Base-by-base conservation (phyloP, 2,888 invertebrate species). In the Germaria angustata region DNA sequence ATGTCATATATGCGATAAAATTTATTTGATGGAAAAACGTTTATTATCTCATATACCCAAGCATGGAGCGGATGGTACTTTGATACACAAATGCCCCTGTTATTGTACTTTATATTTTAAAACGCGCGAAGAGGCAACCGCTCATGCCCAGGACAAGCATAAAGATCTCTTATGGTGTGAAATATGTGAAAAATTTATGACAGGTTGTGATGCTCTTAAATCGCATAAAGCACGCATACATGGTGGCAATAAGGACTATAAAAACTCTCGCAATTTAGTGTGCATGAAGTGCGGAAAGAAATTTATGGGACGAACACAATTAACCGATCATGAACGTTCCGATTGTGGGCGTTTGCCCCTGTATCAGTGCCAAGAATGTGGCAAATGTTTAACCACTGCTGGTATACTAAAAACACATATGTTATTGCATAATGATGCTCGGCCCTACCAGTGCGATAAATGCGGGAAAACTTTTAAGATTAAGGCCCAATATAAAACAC, bases 361-460 rank as follows among this genome's bases (percentile, higher is more conserved):
- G 0, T 91, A 91, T 73, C 87, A 88, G 59, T 91, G 91, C 84
- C 84, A 88, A 11, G 85, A 90, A 7, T 92, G 92, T 78, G 87
- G 88, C 9, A 92, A 92, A 79, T 87, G 87, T 6, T 90, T 92
- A 63, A 90, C 91, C 11, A 92, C 91, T 3, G 89, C 90, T 17
- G 90, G 92, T 32, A 91, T 91, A 6, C 86, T 91, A 1, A 92
- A 92, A 81, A 91, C 91, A 1, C 92, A 92, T 84, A 88, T 91
- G 87, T 86, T 91, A 22, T 86, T 92, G 46, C 93, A 93, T 83
- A 90, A 89, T 41, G 88, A 90, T 17, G 91, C 90, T 34, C 88
- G 90, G 6, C 90, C 90, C 0, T 90, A 86, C 69, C 90, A 89
- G 55, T 90, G 90, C 72, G 91, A 90, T 65, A 86, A 88, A 63